These are phyloP conservation scores for Tillus elongatus DNA, from an alignment of 2,888 invertebrate species.

Conservation along the genomic window DNA sequence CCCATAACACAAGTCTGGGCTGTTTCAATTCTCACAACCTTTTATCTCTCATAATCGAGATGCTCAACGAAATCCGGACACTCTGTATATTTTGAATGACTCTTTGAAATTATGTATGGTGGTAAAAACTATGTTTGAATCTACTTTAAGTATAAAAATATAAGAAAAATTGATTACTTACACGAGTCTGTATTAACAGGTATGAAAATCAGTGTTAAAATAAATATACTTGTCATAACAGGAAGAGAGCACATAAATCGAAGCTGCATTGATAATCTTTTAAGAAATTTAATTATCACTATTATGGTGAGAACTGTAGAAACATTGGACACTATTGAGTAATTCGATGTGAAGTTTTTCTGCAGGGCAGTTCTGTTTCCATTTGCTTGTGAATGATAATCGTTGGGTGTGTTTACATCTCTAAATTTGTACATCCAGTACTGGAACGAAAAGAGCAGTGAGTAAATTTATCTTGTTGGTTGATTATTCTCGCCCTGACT, in stretches of 20 bases:
- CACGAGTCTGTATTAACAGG: slow-evolving; percentile 3
- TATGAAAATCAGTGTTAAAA: neutral
- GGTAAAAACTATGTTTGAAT: no score
- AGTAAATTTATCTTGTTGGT: no score
- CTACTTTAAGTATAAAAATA: no score
- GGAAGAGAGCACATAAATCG: neutral
- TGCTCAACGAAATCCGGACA: no score
- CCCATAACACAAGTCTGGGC: no score
- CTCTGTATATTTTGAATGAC: no score
- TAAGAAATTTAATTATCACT: slow-evolving; percentile 9
- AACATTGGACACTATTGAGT: slow-evolving; percentile 12
- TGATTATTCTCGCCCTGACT: no score
- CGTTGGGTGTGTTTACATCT: neutral
- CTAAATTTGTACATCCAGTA: slow-evolving; percentile 6
- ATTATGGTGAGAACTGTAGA: slow-evolving; percentile 10
- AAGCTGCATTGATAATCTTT: slow-evolving; percentile 4
- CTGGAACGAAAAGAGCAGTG: slow-evolving; percentile 2
- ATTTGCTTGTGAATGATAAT: neutral
- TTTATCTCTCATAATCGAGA: no score
- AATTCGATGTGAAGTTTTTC: slow-evolving; percentile 11
- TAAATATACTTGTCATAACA: neutral
- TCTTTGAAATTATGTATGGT: no score
- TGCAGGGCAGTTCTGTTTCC: slow-evolving; percentile 9
- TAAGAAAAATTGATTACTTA: no score
- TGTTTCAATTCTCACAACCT: no score